phyloP scores from a whole-genome alignment of 2,888 invertebrate genomes.

The Agrotis puta region DNA sequence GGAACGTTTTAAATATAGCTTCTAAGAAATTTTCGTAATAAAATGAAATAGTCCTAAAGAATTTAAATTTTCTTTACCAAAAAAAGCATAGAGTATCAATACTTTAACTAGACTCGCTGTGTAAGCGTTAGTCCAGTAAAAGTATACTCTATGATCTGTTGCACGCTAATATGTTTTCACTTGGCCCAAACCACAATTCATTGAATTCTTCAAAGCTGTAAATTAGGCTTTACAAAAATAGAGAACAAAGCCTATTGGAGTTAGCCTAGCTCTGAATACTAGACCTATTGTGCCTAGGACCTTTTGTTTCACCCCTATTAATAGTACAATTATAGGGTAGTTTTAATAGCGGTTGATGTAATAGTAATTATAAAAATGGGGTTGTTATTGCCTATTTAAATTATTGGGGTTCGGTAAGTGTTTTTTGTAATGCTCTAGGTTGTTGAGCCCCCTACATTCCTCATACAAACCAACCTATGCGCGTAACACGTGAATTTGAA shows the following conservation, averaged over 20 bases:
- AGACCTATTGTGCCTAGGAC: conserved; percentile 56
- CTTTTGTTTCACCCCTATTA: conserved; percentile 52
- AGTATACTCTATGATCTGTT: no score
- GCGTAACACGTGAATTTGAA: no score
- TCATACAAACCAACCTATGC: no score
- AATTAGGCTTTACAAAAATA: conserved; percentile 55
- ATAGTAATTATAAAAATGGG: conserved; percentile 34
- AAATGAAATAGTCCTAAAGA: no score
- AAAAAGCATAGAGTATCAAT: no score
- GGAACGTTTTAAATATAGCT: no score
- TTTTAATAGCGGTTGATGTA: conserved; percentile 40
- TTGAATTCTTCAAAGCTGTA: conserved; percentile 62
- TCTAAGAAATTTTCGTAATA: no score
- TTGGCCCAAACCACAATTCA: conserved; percentile 40
- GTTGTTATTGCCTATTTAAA: conserved; percentile 5
- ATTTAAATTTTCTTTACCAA: no score
- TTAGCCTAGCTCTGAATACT: conserved; percentile 54
- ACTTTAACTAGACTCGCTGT: no score
- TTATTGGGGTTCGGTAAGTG: not conserved
- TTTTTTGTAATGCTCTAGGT: not conserved
- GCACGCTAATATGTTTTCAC: not conserved
- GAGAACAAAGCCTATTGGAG: conserved; percentile 47
- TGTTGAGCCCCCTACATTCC: no score
- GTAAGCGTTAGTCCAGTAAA: no score
- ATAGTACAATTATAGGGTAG: conserved; percentile 38